Percentiles rank a stretch among this genome's conserved stretches.
These are phyloP conservation scores for Chinchilla lanigera DNA, from an alignment of 2,113 vertebrate genomes.

Conservation along the genomic window DNA sequence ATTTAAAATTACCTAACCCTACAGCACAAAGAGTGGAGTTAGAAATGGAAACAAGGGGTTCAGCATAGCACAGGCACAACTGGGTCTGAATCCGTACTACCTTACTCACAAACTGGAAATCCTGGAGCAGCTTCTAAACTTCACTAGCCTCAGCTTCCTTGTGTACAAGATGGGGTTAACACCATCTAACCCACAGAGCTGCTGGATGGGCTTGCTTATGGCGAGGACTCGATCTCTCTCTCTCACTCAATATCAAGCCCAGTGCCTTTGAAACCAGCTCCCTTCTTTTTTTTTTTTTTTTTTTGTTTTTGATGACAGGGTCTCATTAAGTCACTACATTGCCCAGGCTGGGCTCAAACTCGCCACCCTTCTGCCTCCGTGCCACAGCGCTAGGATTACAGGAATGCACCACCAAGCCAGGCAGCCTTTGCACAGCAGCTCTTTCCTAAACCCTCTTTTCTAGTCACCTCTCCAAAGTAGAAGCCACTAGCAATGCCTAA, in stretches of 20 bases:
- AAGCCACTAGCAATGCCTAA: constrained; percentile 19
- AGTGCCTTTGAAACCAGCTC: neutral
- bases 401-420: neutral
- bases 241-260: neutral
- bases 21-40: constrained; percentile 19
- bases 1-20: constrained; percentile 31
- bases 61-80: neutral
- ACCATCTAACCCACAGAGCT: neutral
- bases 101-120: constrained; percentile 13
- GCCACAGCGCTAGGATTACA: neutral
- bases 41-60: constrained; percentile 33
- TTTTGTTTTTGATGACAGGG: neutral
- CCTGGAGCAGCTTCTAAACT: neutral
- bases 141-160: constrained; percentile 7
- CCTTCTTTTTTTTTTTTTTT: neutral
- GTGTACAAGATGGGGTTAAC: neutral
- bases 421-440: neutral
- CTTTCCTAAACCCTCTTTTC: constrained; percentile 2
- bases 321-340: neutral
- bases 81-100: neutral
- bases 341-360: neutral
- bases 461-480: neutral
- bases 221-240: neutral
- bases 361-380: neutral
- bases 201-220: neutral